Evolutionary conservation across 30 jellyfish, hydroid and myxozoan species (phyloP).

Genomic region (Mastigias papua): DNA sequence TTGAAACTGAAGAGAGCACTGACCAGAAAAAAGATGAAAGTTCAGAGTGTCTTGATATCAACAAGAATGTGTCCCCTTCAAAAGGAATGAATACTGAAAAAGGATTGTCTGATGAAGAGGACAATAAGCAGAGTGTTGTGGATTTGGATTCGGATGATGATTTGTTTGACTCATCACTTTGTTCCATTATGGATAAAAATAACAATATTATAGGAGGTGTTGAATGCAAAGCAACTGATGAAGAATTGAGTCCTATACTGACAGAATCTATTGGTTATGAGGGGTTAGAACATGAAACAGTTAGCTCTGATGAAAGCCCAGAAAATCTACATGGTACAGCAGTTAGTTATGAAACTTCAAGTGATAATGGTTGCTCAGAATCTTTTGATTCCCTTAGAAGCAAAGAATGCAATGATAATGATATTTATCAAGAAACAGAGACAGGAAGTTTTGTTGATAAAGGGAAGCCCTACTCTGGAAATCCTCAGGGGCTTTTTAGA

Average conservation of each 20-base stretch:
- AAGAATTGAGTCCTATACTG: background rate
- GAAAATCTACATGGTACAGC: background rate
- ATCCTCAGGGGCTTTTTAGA: constrained; percentile 5
- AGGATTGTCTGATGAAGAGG: background rate
- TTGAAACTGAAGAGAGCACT: background rate
- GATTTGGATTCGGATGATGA: background rate
- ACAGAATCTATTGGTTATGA: background rate
- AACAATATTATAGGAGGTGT: background rate
- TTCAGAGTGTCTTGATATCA: background rate
- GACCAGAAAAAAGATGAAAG: background rate
- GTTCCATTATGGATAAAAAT: background rate
- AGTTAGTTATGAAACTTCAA: background rate
- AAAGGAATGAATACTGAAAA: background rate
- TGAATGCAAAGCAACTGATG: background rate
- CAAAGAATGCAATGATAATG: background rate
- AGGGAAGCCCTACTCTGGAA: background rate
- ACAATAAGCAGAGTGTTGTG: background rate
- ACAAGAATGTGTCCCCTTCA: background rate
- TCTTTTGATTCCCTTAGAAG: background rate
- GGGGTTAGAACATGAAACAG: too few relatives aligned
- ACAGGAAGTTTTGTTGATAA: background rate
- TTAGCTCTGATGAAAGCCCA: background rate
- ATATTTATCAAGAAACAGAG: background rate
- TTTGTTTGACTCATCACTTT: background rate
- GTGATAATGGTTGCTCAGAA: background rate